phyloP scores from a whole-genome alignment of 2,113 vertebrate genomes.

The Eclectus roratus region DNA sequence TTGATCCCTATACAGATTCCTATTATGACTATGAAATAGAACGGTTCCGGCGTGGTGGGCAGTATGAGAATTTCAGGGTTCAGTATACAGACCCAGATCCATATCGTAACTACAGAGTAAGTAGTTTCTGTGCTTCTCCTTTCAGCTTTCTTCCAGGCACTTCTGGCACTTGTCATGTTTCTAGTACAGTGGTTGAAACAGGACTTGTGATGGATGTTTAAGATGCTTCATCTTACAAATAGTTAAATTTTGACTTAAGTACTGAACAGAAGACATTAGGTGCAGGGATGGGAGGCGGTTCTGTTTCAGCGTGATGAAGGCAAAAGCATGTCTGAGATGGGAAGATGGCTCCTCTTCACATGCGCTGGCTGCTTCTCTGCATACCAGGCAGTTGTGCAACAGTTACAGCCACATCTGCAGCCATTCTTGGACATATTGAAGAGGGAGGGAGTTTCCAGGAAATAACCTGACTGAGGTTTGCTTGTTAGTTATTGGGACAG shows the following conservation, averaged over 20 bases:
- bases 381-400: too few species aligned
- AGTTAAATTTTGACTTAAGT: neutral
- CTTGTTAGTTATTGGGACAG: neutral
- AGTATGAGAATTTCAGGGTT: conserved; percentile 98
- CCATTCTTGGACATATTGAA: neutral
- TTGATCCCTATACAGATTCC: conserved; percentile 89
- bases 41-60: conserved; percentile 92
- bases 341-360: neutral
- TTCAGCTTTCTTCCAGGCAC: neutral
- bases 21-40: conserved; percentile 98
- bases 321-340: neutral
- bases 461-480: neutral
- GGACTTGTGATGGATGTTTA: neutral
- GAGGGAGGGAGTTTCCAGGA: neutral
- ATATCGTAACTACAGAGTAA: conserved; percentile 87
- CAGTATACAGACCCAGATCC: conserved; percentile 94
- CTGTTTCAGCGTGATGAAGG: neutral
- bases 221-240: neutral
- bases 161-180: neutral
- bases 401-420: neutral
- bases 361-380: neutral
- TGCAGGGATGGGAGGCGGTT: neutral
- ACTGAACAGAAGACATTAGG: neutral
- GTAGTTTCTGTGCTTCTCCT: conserved; percentile 33
- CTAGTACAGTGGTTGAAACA: neutral